Conservation (phyloP, 2,888 invertebrate genomes). For the Drosophila acutilabella region DNA sequence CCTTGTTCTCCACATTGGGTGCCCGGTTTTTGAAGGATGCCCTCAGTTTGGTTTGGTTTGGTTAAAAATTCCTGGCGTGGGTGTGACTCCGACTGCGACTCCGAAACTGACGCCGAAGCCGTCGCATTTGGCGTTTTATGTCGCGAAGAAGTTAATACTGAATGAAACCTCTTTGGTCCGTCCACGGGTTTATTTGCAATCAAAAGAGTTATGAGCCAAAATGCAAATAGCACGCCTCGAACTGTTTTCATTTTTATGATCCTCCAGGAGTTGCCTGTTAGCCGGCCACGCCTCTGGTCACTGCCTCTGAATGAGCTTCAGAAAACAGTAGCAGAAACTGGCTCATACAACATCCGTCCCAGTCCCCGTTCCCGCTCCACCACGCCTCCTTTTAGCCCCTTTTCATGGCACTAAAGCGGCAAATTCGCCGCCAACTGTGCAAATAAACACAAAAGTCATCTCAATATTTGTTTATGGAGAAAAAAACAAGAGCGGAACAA, state of each 20-base stretch:
- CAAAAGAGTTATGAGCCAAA: conserved; percentile 81
- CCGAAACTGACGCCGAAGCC: background rate
- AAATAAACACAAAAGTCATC: conserved; percentile 60
- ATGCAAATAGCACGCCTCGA: conserved; percentile 68
- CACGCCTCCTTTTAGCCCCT: background rate
- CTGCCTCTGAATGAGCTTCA: conserved; percentile 14
- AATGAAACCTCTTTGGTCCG: conserved; percentile 39
- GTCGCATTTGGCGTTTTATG: conserved; percentile 66
- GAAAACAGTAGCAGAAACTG: conserved; percentile 35
- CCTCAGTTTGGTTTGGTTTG: conserved; percentile 6
- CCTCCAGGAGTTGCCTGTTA: conserved; percentile 17
- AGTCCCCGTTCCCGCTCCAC: too few species aligned
- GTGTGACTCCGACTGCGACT: conserved; percentile 49
- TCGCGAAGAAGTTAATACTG: conserved; percentile 26
- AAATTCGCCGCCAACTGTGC: conserved; percentile 72
- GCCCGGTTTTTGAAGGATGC: conserved; percentile 62
- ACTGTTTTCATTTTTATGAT: conserved; percentile 65
- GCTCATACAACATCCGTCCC: background rate
- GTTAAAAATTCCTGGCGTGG: conserved; percentile 63
- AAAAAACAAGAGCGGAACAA: conserved; percentile 43
- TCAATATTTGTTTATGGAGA: conserved; percentile 64
- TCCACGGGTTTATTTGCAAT: conserved; percentile 73
- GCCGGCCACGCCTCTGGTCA: conserved; percentile 41
- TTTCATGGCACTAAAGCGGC: conserved; percentile 31
- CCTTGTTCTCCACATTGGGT: conserved; percentile 35